Evolutionary conservation across 2,113 vertebrate genomes (phyloP), one percentile per base, ranked within the genome.

Genomic region (Baryphthengus martii): DNA sequence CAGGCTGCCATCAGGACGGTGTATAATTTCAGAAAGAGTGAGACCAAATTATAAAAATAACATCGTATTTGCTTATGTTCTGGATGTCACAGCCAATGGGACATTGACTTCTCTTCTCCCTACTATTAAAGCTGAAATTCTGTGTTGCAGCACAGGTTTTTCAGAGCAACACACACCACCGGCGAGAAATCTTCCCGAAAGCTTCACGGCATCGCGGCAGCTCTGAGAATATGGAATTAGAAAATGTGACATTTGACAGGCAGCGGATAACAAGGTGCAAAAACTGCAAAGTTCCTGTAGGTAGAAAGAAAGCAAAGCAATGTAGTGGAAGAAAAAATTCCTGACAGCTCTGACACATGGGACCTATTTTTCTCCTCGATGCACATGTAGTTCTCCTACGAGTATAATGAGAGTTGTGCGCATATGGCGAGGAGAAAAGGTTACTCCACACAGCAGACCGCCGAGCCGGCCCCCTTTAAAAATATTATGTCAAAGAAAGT

Each of bases 241-340:
- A 85, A 85, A 93, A 89, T 2, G 28, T 93, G 94, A 96, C 78
- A 63, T 88, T 85, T 97, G 87, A 95, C 66, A 89, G 93, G 89
- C 89, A 88, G 81, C 0, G 13, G 79, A 88, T 95, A 95, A 93
- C 89, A 85, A 89, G 93, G 85, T 81, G 89, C 47, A 91, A 92
- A 95, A 88, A 55, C 85, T 44, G 85, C 88, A 40, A 90, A 93
- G 85, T 85, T 94, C 81, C 76, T 70, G 77, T 75, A 92, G 85
- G 92, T 89, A 90, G 63, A 84, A 73, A 50, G 88, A 55, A 92
- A 92, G 90, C 83, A 95, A 95, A 90, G 87, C 94, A 96, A 55
- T n/a, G 79, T 75, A 90, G 89, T 94, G 93, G 93, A 97, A 96
- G 88, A 93, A 96, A 86, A 84, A 90, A 93, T 40, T 76, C 82